Conservation (phyloP, 2,888 invertebrate species). For the Pherbina coryleti region DNA sequence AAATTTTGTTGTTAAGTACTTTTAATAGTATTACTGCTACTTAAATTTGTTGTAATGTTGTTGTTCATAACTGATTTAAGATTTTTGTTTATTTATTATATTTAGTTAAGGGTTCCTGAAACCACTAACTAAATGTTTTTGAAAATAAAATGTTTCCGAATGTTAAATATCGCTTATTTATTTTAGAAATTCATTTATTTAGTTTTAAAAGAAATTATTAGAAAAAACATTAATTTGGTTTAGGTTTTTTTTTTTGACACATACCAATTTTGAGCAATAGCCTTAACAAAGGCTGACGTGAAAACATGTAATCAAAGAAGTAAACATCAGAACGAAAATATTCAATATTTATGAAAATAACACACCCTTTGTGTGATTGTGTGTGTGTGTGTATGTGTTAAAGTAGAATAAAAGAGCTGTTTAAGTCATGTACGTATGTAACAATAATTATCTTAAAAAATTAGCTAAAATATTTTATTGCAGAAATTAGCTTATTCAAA, state of each 20-base stretch:
- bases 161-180: neutral
- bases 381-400: too few relatives aligned
- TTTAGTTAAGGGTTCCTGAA: neutral
- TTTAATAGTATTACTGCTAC: neutral
- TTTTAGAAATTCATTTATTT: too few relatives aligned
- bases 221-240: slow-evolving; percentile 18
- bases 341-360: too few relatives aligned
- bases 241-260: neutral
- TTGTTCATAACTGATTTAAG: neutral
- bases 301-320: too few relatives aligned
- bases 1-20: neutral
- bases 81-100: neutral
- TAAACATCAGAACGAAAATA: too few relatives aligned
- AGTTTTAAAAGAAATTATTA: neutral
- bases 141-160: slow-evolving; percentile 11
- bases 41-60: neutral
- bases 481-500: too few relatives aligned
- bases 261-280: slow-evolving; percentile 11
- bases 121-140: neutral
- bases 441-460: too few relatives aligned
- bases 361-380: too few relatives aligned
- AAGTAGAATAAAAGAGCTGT: too few relatives aligned
- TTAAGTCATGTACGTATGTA: too few relatives aligned
- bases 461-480: too few relatives aligned
- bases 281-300: neutral